Evolutionary conservation across 2,797 vertebrate species (phyloP).

Genomic region (Oryzias dopingdopingensis): DNA sequence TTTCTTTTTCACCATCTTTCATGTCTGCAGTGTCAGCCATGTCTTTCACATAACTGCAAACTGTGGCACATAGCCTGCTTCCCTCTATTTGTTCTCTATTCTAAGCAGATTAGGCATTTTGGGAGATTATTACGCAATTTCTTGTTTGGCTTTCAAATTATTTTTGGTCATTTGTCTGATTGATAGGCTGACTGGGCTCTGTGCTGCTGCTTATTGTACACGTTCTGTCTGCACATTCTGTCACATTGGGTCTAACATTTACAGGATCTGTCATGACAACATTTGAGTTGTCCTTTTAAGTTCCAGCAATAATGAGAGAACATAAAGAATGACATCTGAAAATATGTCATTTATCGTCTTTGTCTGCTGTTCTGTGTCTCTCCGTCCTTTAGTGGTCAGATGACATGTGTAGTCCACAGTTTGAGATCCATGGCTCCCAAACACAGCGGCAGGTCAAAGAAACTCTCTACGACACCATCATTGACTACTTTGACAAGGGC

Average conservation of each 20-base stretch:
- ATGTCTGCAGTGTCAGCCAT: slow-evolving; percentile 20
- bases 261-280: slow-evolving; percentile 32
- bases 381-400: slow-evolving; percentile 88
- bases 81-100: slow-evolving; percentile 10
- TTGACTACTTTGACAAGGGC: slow-evolving; percentile 98
- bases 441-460: slow-evolving; percentile 96
- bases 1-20: slow-evolving; percentile 28
- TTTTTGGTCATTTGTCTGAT: slow-evolving; percentile 19
- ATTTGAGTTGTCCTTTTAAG: slow-evolving; percentile 4
- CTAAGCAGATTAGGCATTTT: slow-evolving; percentile 11
- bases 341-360: background rate
- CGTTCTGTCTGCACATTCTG: background rate
- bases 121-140: slow-evolving; percentile 6
- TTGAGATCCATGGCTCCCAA: slow-evolving; percentile 87
- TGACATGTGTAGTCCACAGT: slow-evolving; percentile 88
- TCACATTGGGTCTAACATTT: slow-evolving; percentile 26
- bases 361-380: slow-evolving; percentile 4
- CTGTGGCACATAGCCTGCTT: slow-evolving; percentile 17
- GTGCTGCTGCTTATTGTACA: slow-evolving; percentile 6
- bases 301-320: slow-evolving; percentile 2
- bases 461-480: slow-evolving; percentile 90
- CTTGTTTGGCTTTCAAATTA: slow-evolving; percentile 20
- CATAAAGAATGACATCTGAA: too few relatives aligned
- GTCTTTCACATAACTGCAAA: slow-evolving; percentile 23
- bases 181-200: slow-evolving; percentile 29